These are phyloP conservation scores for Meliscaeva auricollis DNA, from an alignment of 2,888 invertebrate species.

Conservation along the genomic window DNA sequence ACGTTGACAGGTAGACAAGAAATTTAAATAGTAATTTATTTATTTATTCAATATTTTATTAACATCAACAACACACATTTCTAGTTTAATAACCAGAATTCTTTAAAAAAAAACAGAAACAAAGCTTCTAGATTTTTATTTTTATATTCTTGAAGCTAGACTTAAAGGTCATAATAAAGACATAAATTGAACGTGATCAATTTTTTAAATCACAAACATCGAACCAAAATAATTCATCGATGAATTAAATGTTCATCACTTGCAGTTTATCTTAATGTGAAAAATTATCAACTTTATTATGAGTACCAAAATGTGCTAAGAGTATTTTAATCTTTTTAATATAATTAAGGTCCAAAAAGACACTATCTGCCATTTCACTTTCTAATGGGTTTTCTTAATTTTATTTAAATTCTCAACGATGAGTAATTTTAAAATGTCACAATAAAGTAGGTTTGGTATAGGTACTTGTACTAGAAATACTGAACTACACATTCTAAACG, in stretches of 20 bases:
- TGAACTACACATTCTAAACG: neutral
- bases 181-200: conserved; percentile 3
- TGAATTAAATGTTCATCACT: neutral
- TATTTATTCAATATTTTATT: conserved; percentile 11
- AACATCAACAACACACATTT: neutral
- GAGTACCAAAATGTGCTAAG: neutral
- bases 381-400: neutral
- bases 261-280: neutral
- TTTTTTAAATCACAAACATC: neutral
- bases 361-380: neutral
- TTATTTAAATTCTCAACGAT: neutral
- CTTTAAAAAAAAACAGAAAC: neutral
- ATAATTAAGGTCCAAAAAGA: neutral
- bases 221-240: neutral
- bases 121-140: neutral
- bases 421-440: neutral
- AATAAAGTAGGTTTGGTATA: too few species aligned
- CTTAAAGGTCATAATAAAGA: conserved; percentile 12
- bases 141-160: conserved; percentile 1
- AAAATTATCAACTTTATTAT: neutral
- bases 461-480: neutral
- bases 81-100: neutral
- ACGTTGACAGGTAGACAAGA: neutral
- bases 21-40: conserved; percentile 32
- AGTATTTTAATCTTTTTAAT: neutral